Conservation (phyloP, 2,888 invertebrate species). For the Conomelus anceps region DNA sequence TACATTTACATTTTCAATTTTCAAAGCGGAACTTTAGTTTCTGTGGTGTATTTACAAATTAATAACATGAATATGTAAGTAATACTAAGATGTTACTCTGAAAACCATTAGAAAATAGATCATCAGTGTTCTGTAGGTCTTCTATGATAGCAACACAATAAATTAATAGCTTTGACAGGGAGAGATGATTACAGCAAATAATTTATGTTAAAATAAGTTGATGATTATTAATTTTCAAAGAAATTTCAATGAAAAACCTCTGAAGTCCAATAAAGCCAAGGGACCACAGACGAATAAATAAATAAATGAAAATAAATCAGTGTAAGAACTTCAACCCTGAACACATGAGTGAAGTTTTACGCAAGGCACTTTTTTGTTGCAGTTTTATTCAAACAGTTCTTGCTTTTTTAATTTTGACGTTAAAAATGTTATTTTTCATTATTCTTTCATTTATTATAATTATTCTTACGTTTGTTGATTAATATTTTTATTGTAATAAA, state of each 20-base stretch:
- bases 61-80: background rate
- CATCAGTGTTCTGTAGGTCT: background rate
- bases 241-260: background rate
- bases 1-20: background rate
- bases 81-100: background rate
- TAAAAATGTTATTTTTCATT: background rate
- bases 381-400: background rate
- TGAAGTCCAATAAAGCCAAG: background rate
- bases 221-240: background rate
- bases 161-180: background rate
- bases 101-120: background rate
- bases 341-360: background rate
- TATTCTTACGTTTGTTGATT: background rate
- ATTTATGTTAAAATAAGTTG: background rate
- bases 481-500: background rate
- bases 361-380: background rate
- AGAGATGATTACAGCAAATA: background rate
- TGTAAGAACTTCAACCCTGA: background rate
- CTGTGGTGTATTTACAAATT: background rate
- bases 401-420: background rate
- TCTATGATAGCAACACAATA: background rate
- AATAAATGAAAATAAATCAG: background rate
- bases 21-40: background rate
- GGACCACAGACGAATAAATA: background rate
- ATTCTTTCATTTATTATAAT: background rate